A percentile compares a stretch with the other conserved stretches of the same genome.
These are phyloP conservation scores for Sternotherus odoratus DNA, from an alignment of 2,797 vertebrate species.

Conservation along the genomic window DNA sequence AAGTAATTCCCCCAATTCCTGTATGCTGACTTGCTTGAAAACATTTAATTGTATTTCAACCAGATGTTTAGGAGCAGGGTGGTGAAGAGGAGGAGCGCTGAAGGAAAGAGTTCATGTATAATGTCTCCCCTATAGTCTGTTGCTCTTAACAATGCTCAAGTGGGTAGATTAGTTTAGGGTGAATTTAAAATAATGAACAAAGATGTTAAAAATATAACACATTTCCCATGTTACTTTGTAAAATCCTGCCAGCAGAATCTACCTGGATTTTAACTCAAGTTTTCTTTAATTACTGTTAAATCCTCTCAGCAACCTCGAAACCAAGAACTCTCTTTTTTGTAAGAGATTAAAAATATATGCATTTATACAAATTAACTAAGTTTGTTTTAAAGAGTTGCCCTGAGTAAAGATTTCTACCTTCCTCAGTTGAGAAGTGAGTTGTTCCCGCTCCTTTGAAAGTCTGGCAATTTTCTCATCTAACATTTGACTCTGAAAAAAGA, in stretches of 20 bases:
- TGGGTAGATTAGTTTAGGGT: too few species aligned
- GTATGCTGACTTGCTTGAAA: not conserved
- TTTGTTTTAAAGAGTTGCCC: not conserved
- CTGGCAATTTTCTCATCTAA: slow-evolving; percentile 78
- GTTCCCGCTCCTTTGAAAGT: slow-evolving; percentile 82
- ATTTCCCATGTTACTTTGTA: not conserved
- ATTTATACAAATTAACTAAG: not conserved
- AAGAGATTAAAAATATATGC: not conserved
- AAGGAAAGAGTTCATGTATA: not conserved
- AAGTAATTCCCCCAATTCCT: not conserved
- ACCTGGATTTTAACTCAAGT: not conserved
- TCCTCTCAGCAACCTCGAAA: not conserved
- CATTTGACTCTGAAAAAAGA: slow-evolving; percentile 76
- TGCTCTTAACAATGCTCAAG: not conserved
- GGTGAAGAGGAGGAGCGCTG: not conserved
- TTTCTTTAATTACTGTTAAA: not conserved
- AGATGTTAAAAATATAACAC: not conserved
- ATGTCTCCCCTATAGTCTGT: not conserved
- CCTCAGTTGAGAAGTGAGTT: slow-evolving; percentile 83
- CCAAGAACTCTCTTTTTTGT: not conserved
- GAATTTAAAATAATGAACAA: too few species aligned
- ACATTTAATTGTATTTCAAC: not conserved
- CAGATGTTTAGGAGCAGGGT: not conserved
- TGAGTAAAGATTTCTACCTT: slow-evolving; percentile 77
- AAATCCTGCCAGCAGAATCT: not conserved